A percentile compares a stretch with the other conserved stretches of the same genome.
Conservation (phyloP, 2,113 vertebrate species). For the Triplophysa tibetana region DNA sequence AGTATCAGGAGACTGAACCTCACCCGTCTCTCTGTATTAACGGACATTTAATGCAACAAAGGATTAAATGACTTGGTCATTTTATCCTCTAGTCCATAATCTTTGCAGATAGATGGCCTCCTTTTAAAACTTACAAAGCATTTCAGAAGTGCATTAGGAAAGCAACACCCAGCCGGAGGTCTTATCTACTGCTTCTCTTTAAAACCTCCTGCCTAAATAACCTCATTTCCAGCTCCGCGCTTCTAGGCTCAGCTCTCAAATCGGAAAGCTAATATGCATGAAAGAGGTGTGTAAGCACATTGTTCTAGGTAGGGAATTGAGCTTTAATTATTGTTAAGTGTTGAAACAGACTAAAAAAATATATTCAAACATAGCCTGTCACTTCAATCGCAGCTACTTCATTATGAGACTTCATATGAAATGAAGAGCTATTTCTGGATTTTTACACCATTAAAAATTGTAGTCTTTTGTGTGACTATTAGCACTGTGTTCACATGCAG, state of each 20-base stretch:
- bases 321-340: neutral
- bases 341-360: neutral
- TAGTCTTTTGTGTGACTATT: constrained; percentile 3
- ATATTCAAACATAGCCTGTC: neutral
- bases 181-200: neutral
- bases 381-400: too few relatives aligned
- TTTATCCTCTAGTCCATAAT: constrained; percentile 37
- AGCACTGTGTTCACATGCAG: neutral
- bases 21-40: neutral
- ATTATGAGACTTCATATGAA: neutral
- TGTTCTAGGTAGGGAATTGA: constrained; percentile 5
- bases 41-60: neutral
- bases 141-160: neutral
- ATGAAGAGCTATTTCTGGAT: neutral
- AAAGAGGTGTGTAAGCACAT: constrained; percentile 12
- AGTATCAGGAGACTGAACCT: neutral
- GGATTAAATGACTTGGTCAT: constrained; percentile 40
- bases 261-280: neutral
- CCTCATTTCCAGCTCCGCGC: neutral
- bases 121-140: neutral
- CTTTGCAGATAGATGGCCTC: constrained; percentile 9
- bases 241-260: constrained; percentile 9
- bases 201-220: neutral
- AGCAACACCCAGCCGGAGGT: neutral
- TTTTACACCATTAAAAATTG: neutral